Evolutionary conservation across 2,113 vertebrate genomes (phyloP).

Genomic region (Rhea americana): DNA sequence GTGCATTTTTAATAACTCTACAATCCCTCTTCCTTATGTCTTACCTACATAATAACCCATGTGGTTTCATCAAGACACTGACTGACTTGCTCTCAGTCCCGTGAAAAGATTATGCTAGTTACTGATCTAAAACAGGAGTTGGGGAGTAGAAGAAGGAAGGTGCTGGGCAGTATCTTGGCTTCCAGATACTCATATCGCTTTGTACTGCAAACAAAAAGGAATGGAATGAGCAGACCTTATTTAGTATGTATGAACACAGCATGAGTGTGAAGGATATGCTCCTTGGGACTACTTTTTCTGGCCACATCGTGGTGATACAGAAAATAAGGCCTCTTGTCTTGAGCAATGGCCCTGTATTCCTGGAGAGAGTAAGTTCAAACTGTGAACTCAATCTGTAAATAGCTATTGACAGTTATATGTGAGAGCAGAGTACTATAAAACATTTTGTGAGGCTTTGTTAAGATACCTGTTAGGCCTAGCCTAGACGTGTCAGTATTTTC

Average conservation of each 20-base stretch:
- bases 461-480: neutral
- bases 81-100: too few species aligned
- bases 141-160: neutral
- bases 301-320: accelerated
- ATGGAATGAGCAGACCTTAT: neutral
- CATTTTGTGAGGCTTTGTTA: neutral
- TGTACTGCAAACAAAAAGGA: neutral
- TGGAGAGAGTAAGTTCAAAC: neutral
- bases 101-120: too few species aligned
- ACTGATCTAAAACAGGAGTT: neutral
- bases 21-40: neutral
- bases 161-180: neutral
- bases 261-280: accelerated
- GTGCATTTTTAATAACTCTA: neutral
- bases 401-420: accelerated
- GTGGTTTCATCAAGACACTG: neutral
- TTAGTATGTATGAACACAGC: neutral
- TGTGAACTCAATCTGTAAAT: neutral
- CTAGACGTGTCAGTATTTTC: neutral
- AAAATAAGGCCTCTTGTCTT: neutral
- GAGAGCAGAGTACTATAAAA: neutral
- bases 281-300: accelerated
- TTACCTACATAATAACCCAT: neutral
- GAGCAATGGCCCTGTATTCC: neutral
- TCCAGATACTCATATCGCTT: neutral